Conservation (phyloP, 2,113 vertebrate genomes). For the Benitochromis conjunctus region DNA sequence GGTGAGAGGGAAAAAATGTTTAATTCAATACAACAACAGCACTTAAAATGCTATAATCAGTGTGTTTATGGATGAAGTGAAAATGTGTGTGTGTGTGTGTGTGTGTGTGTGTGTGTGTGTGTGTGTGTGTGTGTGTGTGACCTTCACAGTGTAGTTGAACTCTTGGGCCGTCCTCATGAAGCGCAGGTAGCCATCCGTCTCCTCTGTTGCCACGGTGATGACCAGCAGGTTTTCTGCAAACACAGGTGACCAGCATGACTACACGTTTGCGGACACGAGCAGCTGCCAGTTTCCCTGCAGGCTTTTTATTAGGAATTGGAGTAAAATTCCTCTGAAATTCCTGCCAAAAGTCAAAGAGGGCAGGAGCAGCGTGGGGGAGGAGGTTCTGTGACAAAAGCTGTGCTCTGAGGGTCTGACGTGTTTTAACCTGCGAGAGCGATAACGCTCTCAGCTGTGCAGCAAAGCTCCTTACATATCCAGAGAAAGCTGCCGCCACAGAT, state of each 20-base stretch:
- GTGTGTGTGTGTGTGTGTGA: constrained; percentile 23
- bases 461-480: accelerated
- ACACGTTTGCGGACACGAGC: accelerated
- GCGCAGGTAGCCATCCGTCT: constrained; percentile 81
- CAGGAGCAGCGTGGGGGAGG: not conserved
- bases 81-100: not conserved
- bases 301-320: not conserved
- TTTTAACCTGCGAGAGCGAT: not conserved
- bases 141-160: constrained; percentile 86
- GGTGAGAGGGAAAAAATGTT: not conserved
- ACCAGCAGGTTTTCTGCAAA: constrained; percentile 80
- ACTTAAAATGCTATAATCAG: not conserved
- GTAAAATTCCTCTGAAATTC: not conserved
- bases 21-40: not conserved
- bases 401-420: not conserved
- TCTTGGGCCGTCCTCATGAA: constrained; percentile 78
- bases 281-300: not conserved
- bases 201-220: constrained; percentile 82
- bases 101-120: not conserved
- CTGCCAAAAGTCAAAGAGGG: not conserved
- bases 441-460: not conserved
- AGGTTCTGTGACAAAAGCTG: not conserved
- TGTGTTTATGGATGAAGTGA: not conserved
- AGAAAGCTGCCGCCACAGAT: not conserved
- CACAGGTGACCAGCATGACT: not conserved